Conservation (phyloP, 1,140 invertebrate species). For the Trichoplusia ni region DNA sequence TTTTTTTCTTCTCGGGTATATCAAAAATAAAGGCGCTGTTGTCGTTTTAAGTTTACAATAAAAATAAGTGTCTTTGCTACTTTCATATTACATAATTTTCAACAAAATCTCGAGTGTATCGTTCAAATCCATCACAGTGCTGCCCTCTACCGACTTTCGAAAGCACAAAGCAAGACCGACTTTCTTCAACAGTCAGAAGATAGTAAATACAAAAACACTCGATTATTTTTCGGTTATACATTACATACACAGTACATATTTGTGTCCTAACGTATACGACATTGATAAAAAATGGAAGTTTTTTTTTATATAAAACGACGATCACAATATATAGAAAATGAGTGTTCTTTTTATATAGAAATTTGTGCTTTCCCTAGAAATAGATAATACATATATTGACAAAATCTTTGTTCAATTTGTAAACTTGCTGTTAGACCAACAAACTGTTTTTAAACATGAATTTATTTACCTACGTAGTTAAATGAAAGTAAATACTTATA, state of each 20-base stretch:
- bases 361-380: slow-evolving; percentile 66
- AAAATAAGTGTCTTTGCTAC: too few species aligned
- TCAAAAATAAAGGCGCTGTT: too few species aligned
- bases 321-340: slow-evolving; percentile 57
- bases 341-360: slow-evolving; percentile 41
- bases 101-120: too few species aligned
- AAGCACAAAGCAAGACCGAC: slow-evolving; percentile 54
- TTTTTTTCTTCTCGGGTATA: too few species aligned
- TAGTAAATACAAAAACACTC: slow-evolving; percentile 63
- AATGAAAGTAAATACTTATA: too few species aligned
- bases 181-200: slow-evolving; percentile 42
- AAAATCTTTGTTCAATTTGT: background rate
- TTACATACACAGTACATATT: slow-evolving; percentile 49
- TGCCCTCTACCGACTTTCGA: background rate
- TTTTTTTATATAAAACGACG: slow-evolving; percentile 54
- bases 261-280: slow-evolving; percentile 67
- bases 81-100: too few species aligned
- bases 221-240: slow-evolving; percentile 45
- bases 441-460: too few species aligned
- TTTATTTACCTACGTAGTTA: too few species aligned
- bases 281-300: slow-evolving; percentile 65
- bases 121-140: background rate
- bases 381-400: slow-evolving; percentile 30
- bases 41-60: too few species aligned
- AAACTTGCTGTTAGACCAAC: too few species aligned